phyloP scores from a whole-genome alignment of 1,140 invertebrate genomes.

The Onthophagus taurus region DNA sequence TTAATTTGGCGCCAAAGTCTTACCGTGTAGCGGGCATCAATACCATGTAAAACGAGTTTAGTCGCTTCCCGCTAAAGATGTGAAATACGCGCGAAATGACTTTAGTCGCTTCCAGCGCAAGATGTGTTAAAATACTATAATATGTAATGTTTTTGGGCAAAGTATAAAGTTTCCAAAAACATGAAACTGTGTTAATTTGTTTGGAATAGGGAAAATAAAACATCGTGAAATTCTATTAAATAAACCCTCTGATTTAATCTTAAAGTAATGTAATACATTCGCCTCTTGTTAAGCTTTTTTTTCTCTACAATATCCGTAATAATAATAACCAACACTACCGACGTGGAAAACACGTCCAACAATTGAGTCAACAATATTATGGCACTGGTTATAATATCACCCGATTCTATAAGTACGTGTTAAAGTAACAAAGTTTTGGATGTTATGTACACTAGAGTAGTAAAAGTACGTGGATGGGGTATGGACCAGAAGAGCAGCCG shows the following conservation, averaged over 20 bases:
- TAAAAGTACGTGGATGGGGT: conserved; percentile 7
- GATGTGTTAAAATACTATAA: too few relatives aligned
- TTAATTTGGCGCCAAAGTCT: too few relatives aligned
- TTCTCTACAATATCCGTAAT: conserved; percentile 29
- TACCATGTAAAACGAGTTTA: too few relatives aligned
- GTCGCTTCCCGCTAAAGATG: too few relatives aligned
- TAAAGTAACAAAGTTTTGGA: conserved; percentile 30
- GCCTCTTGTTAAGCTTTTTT: conserved; percentile 34
- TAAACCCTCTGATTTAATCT: conserved; percentile 41
- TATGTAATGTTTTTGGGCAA: too few relatives aligned
- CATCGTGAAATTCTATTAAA: conserved; percentile 24
- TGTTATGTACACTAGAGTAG: conserved; percentile 22
- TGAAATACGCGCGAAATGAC: too few relatives aligned
- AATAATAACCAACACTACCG: conserved; percentile 35
- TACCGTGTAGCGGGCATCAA: too few relatives aligned
- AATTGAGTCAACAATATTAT: conserved; percentile 41
- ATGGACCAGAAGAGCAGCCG: too few relatives aligned
- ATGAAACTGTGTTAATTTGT: too few relatives aligned
- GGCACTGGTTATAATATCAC: conserved; percentile 41
- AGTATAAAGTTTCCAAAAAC: too few relatives aligned
- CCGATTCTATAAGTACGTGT: conserved; percentile 39
- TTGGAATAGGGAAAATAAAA: conserved; percentile 8
- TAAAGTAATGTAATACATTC: conserved; percentile 35
- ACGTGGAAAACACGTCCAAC: conserved; percentile 36
- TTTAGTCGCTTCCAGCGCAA: too few relatives aligned